Base-by-base conservation (phyloP, 2,888 invertebrate genomes). In the Andrena praecox region DNA sequence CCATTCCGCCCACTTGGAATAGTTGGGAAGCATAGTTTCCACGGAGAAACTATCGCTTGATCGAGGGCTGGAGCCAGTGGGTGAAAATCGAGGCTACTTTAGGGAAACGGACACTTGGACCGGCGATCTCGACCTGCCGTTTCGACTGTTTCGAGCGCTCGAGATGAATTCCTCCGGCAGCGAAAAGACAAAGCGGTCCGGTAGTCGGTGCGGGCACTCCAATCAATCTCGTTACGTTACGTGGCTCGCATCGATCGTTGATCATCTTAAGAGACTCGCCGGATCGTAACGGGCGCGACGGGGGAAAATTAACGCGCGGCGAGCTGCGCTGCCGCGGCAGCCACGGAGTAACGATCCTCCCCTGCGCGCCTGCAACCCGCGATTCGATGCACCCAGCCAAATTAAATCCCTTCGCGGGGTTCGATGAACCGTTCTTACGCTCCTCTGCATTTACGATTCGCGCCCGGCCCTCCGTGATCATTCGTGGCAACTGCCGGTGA, bases 281-380 rank as follows among this genome's bases (percentile, higher is more conserved):
- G 7, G 66, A 71, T 68, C 50, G 71, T 24, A 24, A 27, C 50
- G 42, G 62, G 42, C 59, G 59, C 62, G 6, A 2, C 5, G 8
- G 59, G 56, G 70, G 60, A 52, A 70, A 74, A 77, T 80, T 77
- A 77, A 68, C 80, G 70, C 42, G 50, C 20, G 10, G 8, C 8
- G 8, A 27, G 24, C 10, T 24, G 64, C 69, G 69, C 73, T 73
- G 60, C 62, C 35, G 64, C 20, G 35, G 76, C 48, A 59, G 72
- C 66, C 70, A 73, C 69, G 76, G 70, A 73, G 76, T 68, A 63
- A 79, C 79, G 73, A 74, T 67, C 63, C 52, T 73, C 54, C 24
- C 1, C 4, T 8, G 56, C 24, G 48, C 62, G 35, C 72, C 73
- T 64, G 35, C 66, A 33, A 2, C 8, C 59, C 10, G 50, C 73